Conservation (phyloP, 2,113 vertebrate species). For the Astur gentilis region DNA sequence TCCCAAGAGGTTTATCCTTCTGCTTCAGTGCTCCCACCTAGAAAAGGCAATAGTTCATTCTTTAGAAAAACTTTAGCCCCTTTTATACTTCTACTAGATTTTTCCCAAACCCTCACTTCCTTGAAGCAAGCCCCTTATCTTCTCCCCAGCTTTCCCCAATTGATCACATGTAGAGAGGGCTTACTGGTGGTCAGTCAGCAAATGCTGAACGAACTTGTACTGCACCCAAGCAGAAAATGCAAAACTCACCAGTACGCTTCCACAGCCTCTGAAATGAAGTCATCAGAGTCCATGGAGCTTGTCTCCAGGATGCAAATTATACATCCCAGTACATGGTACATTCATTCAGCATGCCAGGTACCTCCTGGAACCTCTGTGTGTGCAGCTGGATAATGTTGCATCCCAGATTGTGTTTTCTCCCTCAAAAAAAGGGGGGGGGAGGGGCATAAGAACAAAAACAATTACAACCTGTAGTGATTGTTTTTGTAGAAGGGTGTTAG, state of each 20-base stretch:
- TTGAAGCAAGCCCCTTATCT: background rate
- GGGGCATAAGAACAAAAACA: background rate
- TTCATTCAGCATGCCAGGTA: background rate
- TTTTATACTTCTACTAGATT: background rate
- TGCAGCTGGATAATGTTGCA: background rate
- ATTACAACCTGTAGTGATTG: background rate
- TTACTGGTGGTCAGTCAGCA: background rate
- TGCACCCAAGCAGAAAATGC: background rate
- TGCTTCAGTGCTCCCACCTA: background rate
- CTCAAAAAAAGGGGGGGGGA: rapidly evolving
- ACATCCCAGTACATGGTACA: background rate
- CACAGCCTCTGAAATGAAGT: background rate
- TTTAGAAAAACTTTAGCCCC: background rate
- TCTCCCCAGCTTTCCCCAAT: background rate
- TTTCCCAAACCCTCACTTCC: background rate
- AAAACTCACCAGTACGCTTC: background rate
- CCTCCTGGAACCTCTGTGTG: background rate
- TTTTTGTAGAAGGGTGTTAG: background rate
- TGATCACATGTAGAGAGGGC: background rate
- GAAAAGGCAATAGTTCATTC: background rate
- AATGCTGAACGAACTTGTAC: background rate
- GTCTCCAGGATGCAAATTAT: background rate
- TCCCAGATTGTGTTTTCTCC: background rate
- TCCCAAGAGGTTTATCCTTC: background rate
- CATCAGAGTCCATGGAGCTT: background rate